Evolutionary conservation across 2,797 vertebrate genomes (phyloP).

Genomic region (Lophius americanus): DNA sequence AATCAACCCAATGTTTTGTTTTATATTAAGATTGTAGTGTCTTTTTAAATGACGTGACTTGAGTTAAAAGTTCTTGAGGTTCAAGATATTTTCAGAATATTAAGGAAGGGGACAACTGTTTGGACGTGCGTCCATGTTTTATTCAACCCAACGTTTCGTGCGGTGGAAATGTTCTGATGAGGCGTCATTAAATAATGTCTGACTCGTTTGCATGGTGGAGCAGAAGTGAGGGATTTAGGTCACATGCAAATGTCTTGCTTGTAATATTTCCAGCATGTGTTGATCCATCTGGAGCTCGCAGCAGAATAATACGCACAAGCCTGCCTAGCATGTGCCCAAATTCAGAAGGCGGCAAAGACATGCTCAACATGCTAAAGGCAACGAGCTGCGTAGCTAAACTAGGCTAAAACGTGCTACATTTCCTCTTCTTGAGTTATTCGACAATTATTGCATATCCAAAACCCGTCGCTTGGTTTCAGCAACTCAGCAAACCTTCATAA

Average conservation of each 20-base stretch:
- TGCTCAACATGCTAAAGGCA: constrained; percentile 62
- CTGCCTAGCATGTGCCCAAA: constrained; percentile 71
- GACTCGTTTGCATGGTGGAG: constrained; percentile 71
- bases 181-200: constrained; percentile 40
- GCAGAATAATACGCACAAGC: constrained; percentile 81
- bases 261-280: constrained; percentile 85
- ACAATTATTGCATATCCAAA: background rate
- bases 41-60: too few species aligned
- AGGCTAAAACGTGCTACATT: constrained; percentile 32
- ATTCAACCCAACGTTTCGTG: background rate
- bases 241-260: constrained; percentile 83
- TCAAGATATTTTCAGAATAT: background rate
- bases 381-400: constrained; percentile 31
- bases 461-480: constrained; percentile 26
- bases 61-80: too few species aligned
- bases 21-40: too few species aligned
- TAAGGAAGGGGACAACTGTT: background rate
- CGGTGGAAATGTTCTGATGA: constrained; percentile 27
- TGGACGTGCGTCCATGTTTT: background rate
- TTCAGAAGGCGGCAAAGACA: constrained; percentile 72
- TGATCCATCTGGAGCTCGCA: constrained; percentile 83
- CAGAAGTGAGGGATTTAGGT: constrained; percentile 82
- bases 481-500: background rate
- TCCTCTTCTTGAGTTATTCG: background rate
- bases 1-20: too few species aligned